Evolutionary conservation across 2,797 vertebrate species (phyloP).

Genomic region (Xiphophorus birchmanni): DNA sequence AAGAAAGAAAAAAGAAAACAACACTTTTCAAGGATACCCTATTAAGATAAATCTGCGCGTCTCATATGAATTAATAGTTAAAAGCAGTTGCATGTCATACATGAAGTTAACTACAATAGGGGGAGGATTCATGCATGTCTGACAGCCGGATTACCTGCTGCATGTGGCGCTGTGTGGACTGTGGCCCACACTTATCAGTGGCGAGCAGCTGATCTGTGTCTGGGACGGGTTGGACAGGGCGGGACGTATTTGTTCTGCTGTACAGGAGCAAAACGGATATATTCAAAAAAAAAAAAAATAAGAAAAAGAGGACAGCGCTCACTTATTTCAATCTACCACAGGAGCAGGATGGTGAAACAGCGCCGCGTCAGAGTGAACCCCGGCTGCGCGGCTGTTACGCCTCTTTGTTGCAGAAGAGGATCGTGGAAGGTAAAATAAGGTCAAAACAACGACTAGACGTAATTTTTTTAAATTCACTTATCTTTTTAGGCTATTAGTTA

Average conservation of each 20-base stretch:
- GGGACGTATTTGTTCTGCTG: constrained; percentile 29
- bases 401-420: constrained; percentile 47
- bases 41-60: neutral
- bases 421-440: constrained; percentile 51
- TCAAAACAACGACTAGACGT: neutral
- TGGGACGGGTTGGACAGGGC: constrained; percentile 24
- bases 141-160: neutral
- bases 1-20: neutral
- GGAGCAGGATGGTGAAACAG: constrained; percentile 64
- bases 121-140: neutral
- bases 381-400: constrained; percentile 39
- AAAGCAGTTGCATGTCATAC: neutral
- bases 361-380: constrained; percentile 50
- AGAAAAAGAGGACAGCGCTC: neutral
- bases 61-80: neutral
- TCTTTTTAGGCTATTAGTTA: neutral
- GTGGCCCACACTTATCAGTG: constrained; percentile 32
- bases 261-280: constrained; percentile 7
- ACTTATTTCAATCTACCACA: neutral
- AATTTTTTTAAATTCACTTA: neutral
- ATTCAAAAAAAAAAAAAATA: neutral
- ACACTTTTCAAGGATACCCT: neutral
- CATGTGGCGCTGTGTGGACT: neutral
- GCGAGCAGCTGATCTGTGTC: constrained; percentile 49
- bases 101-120: constrained; percentile 1